Base-by-base conservation (phyloP, 1,140 invertebrate species). In the Steinernema khuongi region DNA sequence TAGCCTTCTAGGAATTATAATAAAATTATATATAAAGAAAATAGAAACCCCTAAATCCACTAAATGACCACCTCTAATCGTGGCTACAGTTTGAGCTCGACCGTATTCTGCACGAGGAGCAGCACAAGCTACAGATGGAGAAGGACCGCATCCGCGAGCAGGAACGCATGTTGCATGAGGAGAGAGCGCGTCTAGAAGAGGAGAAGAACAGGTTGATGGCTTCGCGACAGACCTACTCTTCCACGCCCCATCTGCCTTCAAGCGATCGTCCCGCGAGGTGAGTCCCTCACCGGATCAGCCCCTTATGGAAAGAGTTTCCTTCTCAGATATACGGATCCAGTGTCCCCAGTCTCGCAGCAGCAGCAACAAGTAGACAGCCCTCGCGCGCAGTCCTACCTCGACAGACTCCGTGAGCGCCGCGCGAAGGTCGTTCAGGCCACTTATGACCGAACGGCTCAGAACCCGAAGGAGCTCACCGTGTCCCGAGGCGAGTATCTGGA, bases 381-480 rank as follows among this genome's bases (percentile, higher is more conserved):
- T 22, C 83, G 82, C 31, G 70, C 68, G 22, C 80, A 77, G 43
- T 85, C 79, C 43, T 67, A 78, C 26, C 77, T 77, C 44, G 82
- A 85, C 26, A 50, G 82, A 22, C 26, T 68, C 7, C n/a, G 32
- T 26, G 22, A 85, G 31, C 74, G 83, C 70, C 90, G 91, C 68
- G 91, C 91, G 11, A 92, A 92, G 85, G 90, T 95, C 70, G 93
- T 96, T 33, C 91, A 93, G 86, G 94, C 96, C 28, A 94, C 93
- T 33, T 96, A 96, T 87, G 94, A 94, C 0, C 88, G 94, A 76
- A 94, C 93, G 1, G 94, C 93, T n/a, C 95, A 96, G 87, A 98
- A 99, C 86, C 91, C 95, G 85, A 99, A 99, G 86, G 96, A 99
- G 86, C 88, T 99, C 69, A 96, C 93, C 22, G 94, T 99, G 0